A percentile compares a stretch with the other conserved stretches of the same genome.
Evolutionary conservation across 2,888 invertebrate genomes (phyloP).

Genomic region (Cyclophora albipunctata): DNA sequence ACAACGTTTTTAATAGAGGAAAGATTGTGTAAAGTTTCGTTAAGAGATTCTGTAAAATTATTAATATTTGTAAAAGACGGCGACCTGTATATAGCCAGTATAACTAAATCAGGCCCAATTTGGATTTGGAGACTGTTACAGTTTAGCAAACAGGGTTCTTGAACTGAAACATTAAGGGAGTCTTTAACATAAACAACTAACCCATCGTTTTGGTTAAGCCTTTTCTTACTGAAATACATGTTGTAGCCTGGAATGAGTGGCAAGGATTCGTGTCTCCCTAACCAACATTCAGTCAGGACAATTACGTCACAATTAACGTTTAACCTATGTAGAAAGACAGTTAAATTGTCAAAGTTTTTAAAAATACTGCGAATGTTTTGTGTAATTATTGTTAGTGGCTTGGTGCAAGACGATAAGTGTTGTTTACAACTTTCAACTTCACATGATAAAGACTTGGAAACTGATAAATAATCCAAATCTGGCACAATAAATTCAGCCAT

Average conservation of each 20-base stretch:
- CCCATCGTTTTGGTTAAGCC: conserved; percentile 4
- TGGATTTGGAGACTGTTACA: neutral
- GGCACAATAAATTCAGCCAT: no score
- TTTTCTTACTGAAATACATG: neutral
- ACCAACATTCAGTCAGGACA: conserved; percentile 4
- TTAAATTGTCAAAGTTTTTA: conserved; percentile 1
- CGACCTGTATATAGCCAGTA: neutral
- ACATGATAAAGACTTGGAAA: no score
- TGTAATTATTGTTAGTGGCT: neutral
- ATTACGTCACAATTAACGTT: neutral
- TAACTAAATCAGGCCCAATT: neutral
- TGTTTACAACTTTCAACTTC: neutral
- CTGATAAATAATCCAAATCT: neutral
- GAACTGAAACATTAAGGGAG: neutral
- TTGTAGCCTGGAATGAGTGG: neutral
- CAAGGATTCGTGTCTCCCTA: neutral
- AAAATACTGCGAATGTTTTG: conserved; percentile 5
- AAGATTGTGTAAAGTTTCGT: neutral
- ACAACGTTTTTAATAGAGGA: neutral
- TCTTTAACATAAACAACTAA: neutral
- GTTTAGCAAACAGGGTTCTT: neutral
- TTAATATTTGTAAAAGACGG: neutral
- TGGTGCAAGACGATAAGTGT: neutral
- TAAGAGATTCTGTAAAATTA: neutral
- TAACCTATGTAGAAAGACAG: neutral